phyloP scores from a whole-genome alignment of 2,113 vertebrate genomes.

The Engystomops pustulosus region DNA sequence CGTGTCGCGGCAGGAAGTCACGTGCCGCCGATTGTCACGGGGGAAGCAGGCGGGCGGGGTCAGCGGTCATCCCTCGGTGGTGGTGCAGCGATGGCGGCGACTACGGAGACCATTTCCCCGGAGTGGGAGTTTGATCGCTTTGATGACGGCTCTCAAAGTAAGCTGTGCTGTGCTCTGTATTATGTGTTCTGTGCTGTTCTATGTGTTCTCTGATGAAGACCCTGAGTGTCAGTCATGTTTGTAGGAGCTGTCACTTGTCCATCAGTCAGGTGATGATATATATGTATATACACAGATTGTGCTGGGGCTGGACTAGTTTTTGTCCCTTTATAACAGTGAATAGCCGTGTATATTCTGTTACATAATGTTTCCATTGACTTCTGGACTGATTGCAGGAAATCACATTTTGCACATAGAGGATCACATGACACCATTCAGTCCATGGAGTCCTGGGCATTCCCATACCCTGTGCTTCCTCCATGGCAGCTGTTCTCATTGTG shows the following conservation, averaged over 20 bases:
- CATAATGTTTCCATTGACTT: not conserved
- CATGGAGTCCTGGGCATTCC: not conserved
- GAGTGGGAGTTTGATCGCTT: constrained; percentile 97
- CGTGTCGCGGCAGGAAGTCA: constrained; percentile 58
- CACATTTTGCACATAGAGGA: too few relatives aligned
- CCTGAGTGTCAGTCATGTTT: too few relatives aligned
- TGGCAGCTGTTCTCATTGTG: constrained; percentile 32
- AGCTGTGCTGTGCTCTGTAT: too few relatives aligned
- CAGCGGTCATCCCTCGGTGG: constrained; percentile 27
- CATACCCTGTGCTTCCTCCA: not conserved
- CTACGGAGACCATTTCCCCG: constrained; percentile 86
- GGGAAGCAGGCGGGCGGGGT: constrained; percentile 47
- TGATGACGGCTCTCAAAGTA: constrained; percentile 96
- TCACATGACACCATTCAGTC: not conserved
- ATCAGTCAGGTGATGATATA: too few relatives aligned
- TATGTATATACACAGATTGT: too few relatives aligned
- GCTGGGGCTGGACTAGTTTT: too few relatives aligned
- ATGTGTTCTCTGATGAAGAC: too few relatives aligned
- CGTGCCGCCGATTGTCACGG: constrained; percentile 69
- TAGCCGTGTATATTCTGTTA: not conserved
- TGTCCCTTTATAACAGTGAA: not conserved
- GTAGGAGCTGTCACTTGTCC: too few relatives aligned
- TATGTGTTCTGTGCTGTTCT: too few relatives aligned
- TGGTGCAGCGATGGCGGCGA: constrained; percentile 72
- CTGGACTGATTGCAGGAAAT: not conserved